Evolutionary conservation across 2,797 vertebrate species (phyloP).

Genomic region (Naso thynnoides): DNA sequence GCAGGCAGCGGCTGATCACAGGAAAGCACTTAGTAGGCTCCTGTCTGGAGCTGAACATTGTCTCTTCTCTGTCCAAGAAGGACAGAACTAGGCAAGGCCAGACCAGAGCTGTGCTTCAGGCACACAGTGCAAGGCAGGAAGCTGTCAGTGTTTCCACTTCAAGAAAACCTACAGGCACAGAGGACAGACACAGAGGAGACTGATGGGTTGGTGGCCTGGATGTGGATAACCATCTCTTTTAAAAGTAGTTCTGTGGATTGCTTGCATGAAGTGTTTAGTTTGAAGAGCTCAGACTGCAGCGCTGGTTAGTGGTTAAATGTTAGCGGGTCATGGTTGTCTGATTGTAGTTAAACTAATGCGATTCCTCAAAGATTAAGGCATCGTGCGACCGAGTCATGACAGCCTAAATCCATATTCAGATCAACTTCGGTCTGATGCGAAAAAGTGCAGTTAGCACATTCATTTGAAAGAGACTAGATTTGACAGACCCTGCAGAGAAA

Average conservation of each 20-base stretch:
- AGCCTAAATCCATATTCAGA: background rate
- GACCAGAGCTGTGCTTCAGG: slow-evolving; percentile 31
- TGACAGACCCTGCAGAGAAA: accelerated
- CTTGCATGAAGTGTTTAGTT: slow-evolving; percentile 16
- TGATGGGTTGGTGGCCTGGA: slow-evolving; percentile 52
- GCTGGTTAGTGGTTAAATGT: slow-evolving; percentile 25
- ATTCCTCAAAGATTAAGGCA: background rate
- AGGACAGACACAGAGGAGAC: slow-evolving; percentile 65
- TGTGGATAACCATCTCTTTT: slow-evolving; percentile 55
- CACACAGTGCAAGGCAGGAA: slow-evolving; percentile 42
- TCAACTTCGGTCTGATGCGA: background rate
- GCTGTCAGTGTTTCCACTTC: slow-evolving; percentile 72
- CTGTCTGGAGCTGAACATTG: slow-evolving; percentile 52
- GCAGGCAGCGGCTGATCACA: slow-evolving; percentile 57
- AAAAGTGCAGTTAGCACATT: background rate
- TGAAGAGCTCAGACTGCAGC: slow-evolving; percentile 19
- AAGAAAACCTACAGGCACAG: slow-evolving; percentile 47
- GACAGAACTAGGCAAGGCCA: slow-evolving; percentile 32
- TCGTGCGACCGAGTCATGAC: background rate
- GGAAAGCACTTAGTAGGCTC: slow-evolving; percentile 39
- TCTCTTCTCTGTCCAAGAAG: slow-evolving; percentile 29
- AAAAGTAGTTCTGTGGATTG: slow-evolving; percentile 38
- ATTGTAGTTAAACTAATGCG: slow-evolving; percentile 6
- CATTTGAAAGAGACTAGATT: background rate
- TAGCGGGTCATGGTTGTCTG: background rate